phyloP scores from a whole-genome alignment of 2,113 vertebrate species.

The Dipodomys merriami region DNA sequence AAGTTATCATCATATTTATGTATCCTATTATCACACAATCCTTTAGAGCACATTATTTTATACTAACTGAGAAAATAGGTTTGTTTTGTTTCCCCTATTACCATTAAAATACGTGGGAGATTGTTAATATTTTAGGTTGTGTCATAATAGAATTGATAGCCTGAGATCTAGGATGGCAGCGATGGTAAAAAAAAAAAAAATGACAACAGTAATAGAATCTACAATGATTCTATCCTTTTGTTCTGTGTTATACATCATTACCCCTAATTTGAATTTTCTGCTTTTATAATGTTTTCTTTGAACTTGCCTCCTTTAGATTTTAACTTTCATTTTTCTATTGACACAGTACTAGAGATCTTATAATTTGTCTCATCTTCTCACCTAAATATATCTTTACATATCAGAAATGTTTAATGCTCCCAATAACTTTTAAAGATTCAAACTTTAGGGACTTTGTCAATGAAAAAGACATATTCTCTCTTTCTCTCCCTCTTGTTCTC shows the following conservation, averaged over 20 bases:
- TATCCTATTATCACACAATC: neutral
- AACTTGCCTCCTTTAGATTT: neutral
- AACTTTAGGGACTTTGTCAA: neutral
- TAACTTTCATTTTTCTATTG: neutral
- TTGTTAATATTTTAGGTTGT: neutral
- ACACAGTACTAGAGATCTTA: neutral
- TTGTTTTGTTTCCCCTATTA: neutral
- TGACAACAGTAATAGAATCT: neutral
- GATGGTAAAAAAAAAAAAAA: neutral
- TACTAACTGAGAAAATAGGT: neutral
- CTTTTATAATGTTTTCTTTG: neutral
- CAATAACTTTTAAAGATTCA: neutral
- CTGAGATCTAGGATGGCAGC: rapidly evolving
- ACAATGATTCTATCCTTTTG: neutral
- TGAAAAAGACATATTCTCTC: neutral
- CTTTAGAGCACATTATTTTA: neutral
- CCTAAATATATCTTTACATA: neutral
- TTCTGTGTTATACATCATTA: neutral
- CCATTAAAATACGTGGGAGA: neutral
- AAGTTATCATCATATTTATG: neutral
- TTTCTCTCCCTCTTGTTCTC: no score
- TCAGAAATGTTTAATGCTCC: neutral
- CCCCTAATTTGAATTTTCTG: neutral
- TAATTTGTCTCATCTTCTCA: neutral
- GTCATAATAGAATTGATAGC: neutral